Conservation (phyloP, 2,888 invertebrate genomes). For the Sinopyrophorus schimmeli region DNA sequence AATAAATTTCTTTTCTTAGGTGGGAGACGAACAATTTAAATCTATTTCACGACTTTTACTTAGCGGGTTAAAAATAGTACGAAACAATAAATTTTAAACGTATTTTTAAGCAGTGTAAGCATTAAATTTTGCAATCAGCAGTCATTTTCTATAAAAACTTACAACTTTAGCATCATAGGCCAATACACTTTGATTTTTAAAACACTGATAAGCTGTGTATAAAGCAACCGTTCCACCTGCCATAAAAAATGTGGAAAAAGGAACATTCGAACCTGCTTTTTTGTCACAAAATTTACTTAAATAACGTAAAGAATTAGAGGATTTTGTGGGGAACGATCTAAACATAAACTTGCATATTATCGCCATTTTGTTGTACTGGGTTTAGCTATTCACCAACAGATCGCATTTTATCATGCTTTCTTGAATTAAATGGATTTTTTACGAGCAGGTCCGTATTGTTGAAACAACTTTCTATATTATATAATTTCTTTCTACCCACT, state of each 20-base stretch:
- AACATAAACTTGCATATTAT: constrained; percentile 22
- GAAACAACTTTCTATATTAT: no score
- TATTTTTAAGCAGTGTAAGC: no score
- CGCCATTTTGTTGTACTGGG: constrained; percentile 26
- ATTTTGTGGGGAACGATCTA: constrained; percentile 17
- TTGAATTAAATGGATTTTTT: constrained; percentile 15
- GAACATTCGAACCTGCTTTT: constrained; percentile 11
- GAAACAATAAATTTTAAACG: no score
- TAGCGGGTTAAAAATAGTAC: no score
- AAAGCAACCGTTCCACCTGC: constrained; percentile 56
- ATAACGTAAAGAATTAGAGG: constrained; percentile 19
- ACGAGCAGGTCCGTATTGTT: constrained; percentile 23
- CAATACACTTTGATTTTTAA: constrained; percentile 54
- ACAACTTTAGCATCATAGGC: constrained; percentile 60
- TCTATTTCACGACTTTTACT: no score
- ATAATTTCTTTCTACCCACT: no score
- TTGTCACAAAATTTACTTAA: constrained; percentile 22
- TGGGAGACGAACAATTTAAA: no score
- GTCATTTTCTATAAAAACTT: constrained; percentile 41
- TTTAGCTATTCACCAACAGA: constrained; percentile 28
- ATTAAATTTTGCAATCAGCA: no score
- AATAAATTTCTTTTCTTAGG: no score
- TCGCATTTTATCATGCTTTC: constrained; percentile 16
- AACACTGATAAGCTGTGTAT: constrained; percentile 54
- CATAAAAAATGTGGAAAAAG: constrained; percentile 37